Evolutionary conservation across 2,797 vertebrate species (phyloP).

Genomic region (Malacoctenus gilli): DNA sequence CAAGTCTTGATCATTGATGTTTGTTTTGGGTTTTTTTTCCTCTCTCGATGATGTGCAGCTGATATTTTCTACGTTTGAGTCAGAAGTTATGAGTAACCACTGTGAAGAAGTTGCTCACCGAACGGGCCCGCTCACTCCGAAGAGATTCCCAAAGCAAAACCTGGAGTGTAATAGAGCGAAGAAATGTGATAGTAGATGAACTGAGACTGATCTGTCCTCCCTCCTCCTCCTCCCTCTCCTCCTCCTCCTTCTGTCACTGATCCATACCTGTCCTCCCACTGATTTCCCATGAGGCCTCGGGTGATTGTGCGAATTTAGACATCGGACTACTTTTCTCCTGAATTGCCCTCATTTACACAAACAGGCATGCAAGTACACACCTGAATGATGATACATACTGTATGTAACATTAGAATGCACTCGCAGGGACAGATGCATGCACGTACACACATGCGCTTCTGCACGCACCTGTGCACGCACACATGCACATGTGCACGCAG

Average conservation of each 20-base stretch:
- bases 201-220: constrained; percentile 33
- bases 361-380: constrained; percentile 15
- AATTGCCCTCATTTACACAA: constrained; percentile 37
- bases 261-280: constrained; percentile 74
- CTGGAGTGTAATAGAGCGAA: constrained; percentile 4
- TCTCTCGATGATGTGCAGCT: too few species aligned
- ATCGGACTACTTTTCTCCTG: constrained; percentile 22
- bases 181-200: constrained; percentile 44
- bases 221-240: constrained; percentile 30
- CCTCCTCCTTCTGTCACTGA: constrained; percentile 48
- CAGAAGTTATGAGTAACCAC: too few species aligned
- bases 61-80: too few species aligned
- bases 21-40: too few species aligned
- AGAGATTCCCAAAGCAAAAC: constrained; percentile 14
- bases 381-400: constrained; percentile 1
- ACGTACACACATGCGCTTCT: constrained; percentile 9
- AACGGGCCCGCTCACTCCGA: constrained; percentile 9
- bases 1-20: too few species aligned
- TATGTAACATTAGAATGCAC: constrained; percentile 36
- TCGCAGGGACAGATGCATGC: constrained; percentile 14
- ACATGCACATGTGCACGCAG: constrained; percentile 5
- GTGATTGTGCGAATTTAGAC: constrained; percentile 60
- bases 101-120: neutral
- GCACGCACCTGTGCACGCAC: constrained; percentile 9
- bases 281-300: constrained; percentile 69